Evolutionary conservation across 2,113 vertebrate species (phyloP).

Genomic region (Antigone vipio): DNA sequence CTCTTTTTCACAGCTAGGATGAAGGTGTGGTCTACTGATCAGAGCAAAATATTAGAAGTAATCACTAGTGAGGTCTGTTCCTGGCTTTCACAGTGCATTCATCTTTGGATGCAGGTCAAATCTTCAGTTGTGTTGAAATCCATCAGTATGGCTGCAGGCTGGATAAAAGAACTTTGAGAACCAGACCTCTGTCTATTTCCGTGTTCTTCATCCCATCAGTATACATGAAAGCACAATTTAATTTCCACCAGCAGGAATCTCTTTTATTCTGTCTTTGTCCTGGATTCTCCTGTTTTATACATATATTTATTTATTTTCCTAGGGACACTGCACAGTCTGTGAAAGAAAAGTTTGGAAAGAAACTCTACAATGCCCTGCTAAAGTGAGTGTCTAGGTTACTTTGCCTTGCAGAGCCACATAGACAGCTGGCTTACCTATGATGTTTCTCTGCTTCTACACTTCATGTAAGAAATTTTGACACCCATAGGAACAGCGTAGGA

Average conservation of each 20-base stretch:
- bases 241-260: not conserved
- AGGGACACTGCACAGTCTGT: conserved; percentile 94
- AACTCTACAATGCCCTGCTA: conserved; percentile 90
- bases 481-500: not conserved
- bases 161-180: not conserved
- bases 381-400: conserved; percentile 74
- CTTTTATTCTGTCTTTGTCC: not conserved
- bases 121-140: not conserved
- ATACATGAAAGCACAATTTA: not conserved
- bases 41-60: not conserved
- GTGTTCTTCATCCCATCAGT: not conserved
- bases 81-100: not conserved
- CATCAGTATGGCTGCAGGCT: not conserved
- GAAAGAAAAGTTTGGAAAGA: conserved; percentile 97
- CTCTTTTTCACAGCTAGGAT: not conserved
- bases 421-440: not conserved
- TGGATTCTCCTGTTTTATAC: not conserved
- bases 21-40: not conserved
- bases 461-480: not conserved
- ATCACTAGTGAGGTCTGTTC: not conserved
- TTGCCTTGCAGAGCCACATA: not conserved
- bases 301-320: not conserved
- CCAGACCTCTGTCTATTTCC: not conserved
- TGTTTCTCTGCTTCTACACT: not conserved
- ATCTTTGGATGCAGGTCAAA: not conserved